Conservation (phyloP, 1,140 invertebrate genomes). For the Euschistus heros region DNA sequence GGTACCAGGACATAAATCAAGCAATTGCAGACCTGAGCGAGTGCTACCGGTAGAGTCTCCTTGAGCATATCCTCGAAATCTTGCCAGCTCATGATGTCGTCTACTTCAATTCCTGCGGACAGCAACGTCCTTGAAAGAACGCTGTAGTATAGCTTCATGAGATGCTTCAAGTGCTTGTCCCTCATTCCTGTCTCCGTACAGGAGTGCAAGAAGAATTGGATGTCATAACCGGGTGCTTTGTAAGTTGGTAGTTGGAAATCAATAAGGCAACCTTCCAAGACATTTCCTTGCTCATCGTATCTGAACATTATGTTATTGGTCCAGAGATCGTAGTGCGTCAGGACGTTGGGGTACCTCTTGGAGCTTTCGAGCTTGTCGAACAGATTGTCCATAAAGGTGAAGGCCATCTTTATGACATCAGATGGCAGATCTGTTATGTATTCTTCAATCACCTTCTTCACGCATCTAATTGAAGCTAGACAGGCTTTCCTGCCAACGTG, state of each 20-base stretch:
- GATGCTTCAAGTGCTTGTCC: neutral
- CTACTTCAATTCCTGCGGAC: neutral
- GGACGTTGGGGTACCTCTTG: neutral
- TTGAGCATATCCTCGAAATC: neutral
- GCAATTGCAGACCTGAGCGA: slow-evolving; percentile 1
- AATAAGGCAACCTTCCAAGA: neutral
- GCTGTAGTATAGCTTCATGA: slow-evolving; percentile 9
- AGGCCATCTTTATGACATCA: neutral
- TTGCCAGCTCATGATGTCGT: neutral
- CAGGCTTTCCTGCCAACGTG: neutral
- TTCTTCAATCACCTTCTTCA: neutral
- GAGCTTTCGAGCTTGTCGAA: neutral
- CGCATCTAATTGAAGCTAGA: neutral
- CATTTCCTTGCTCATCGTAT: neutral
- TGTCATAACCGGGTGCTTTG: neutral
- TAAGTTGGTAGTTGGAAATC: slow-evolving; percentile 18
- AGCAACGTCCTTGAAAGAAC: neutral
- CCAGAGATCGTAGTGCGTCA: slow-evolving; percentile 17
- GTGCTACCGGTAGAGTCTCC: neutral
- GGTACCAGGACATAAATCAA: slow-evolving; percentile 15
- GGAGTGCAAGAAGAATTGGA: slow-evolving; percentile 1
- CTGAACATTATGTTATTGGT: slow-evolving; percentile 21
- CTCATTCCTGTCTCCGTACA: neutral
- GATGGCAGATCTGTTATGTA: neutral
- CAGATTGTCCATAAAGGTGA: neutral